These are phyloP conservation scores for Bradypodion pumilum DNA, from an alignment of 2,797 vertebrate species.

Conservation along the genomic window DNA sequence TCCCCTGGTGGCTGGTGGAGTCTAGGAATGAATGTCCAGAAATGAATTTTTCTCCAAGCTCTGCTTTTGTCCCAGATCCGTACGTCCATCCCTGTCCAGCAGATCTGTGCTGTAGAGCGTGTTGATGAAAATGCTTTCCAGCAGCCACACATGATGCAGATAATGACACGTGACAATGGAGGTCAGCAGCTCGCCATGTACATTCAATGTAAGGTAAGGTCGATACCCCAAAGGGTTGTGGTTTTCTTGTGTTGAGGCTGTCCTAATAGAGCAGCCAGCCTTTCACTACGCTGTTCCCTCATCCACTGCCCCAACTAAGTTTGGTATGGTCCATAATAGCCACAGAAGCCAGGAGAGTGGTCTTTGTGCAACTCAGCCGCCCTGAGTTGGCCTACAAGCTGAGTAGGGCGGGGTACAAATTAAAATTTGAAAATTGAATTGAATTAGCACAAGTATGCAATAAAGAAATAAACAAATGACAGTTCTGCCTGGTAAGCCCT, in stretches of 20 bases:
- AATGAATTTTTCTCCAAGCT: neutral
- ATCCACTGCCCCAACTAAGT: too few relatives aligned
- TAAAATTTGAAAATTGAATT: too few relatives aligned
- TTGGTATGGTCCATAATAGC: too few relatives aligned
- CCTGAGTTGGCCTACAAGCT: too few relatives aligned
- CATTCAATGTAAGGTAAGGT: constrained; percentile 90
- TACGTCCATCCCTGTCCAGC: constrained; percentile 79
- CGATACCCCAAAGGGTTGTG: accelerated
- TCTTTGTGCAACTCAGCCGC: too few relatives aligned
- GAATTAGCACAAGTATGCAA: too few relatives aligned
- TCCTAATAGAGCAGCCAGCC: too few relatives aligned
- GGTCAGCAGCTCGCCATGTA: constrained; percentile 84
- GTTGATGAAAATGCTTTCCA: constrained; percentile 93
- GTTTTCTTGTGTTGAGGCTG: neutral
- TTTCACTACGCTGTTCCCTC: too few relatives aligned
- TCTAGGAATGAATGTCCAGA: neutral
- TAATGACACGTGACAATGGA: constrained; percentile 81
- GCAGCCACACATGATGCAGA: constrained; percentile 90
- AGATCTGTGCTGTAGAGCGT: constrained; percentile 87
- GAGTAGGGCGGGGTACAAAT: too few relatives aligned
- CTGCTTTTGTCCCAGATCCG: constrained; percentile 68
- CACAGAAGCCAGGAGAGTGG: too few relatives aligned
- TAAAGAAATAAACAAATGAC: neutral
- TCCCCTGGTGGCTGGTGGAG: neutral
- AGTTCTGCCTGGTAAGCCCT: too few relatives aligned